A percentile compares a stretch with the other conserved stretches of the same genome.
phyloP scores from a whole-genome alignment of 2,113 vertebrate species.

The Ursus arctos region DNA sequence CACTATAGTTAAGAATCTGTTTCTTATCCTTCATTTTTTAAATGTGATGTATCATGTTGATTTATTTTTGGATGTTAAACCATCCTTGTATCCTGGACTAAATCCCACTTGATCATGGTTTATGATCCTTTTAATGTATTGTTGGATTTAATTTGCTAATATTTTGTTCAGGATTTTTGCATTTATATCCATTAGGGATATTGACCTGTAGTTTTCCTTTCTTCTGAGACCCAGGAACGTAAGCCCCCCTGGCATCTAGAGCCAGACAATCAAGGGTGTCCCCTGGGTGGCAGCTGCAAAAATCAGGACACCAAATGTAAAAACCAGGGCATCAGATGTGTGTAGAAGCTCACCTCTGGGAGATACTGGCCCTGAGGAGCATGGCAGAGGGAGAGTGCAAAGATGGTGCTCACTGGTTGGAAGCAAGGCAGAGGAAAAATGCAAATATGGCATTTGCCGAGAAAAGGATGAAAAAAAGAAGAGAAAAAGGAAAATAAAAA shows the following conservation, averaged over 20 bases:
- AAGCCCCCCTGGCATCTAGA: background rate
- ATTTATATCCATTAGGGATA: background rate
- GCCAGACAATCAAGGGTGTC: background rate
- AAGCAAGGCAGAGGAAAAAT: background rate
- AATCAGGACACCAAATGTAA: background rate
- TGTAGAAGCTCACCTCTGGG: background rate
- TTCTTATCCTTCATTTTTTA: background rate
- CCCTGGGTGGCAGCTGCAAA: background rate
- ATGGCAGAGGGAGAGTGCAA: background rate
- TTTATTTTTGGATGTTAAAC: background rate
- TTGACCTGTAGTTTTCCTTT: background rate
- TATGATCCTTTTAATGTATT: background rate
- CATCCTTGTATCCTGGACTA: background rate
- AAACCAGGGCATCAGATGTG: background rate
- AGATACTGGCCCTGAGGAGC: background rate
- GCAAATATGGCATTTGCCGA: background rate
- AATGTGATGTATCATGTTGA: background rate
- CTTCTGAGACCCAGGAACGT: background rate
- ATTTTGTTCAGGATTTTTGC: background rate
- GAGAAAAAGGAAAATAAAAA: background rate
- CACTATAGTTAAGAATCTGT: background rate
- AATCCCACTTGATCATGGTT: background rate
- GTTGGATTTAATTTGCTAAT: background rate
- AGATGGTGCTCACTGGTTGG: background rate
- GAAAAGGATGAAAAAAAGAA: background rate